These are phyloP conservation scores for Macrosoma leucophasiata DNA, from an alignment of 2,888 invertebrate genomes.

Conservation along the genomic window DNA sequence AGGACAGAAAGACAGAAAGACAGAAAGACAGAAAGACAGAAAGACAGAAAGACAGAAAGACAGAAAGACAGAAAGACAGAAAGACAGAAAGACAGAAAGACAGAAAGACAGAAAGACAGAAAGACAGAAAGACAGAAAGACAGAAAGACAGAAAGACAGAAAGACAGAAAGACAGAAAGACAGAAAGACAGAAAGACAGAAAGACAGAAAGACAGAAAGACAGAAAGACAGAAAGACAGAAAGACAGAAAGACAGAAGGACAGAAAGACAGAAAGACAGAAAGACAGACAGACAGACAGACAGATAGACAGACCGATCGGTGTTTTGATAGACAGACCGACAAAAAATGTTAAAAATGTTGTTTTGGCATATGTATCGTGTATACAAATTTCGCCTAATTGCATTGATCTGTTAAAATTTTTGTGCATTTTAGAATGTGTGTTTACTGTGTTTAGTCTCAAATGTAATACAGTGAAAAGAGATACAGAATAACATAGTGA, in stretches of 20 bases:
- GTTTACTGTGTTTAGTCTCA: too few relatives aligned
- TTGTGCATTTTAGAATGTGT: too few relatives aligned
- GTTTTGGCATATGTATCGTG: too few relatives aligned
- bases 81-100: not conserved
- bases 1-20: not conserved
- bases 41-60: not conserved
- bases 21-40: not conserved
- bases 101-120: not conserved
- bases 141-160: not conserved
- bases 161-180: not conserved
- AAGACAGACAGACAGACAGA: too few relatives aligned
- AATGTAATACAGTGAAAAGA: too few relatives aligned
- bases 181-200: not conserved
- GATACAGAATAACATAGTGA: too few relatives aligned
- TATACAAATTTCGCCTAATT: too few relatives aligned
- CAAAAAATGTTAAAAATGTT: too few relatives aligned
- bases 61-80: not conserved
- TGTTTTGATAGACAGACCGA: not conserved
- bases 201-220: not conserved
- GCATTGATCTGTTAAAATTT: too few relatives aligned
- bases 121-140: not conserved
- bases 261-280: not conserved
- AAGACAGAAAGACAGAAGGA: not conserved
- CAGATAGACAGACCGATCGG: not conserved
- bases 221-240: not conserved